Evolutionary conservation across 2,113 vertebrate genomes (phyloP), one percentile per base, ranked within the genome.

Genomic region (Brachyhypopomus gauderio): DNA sequence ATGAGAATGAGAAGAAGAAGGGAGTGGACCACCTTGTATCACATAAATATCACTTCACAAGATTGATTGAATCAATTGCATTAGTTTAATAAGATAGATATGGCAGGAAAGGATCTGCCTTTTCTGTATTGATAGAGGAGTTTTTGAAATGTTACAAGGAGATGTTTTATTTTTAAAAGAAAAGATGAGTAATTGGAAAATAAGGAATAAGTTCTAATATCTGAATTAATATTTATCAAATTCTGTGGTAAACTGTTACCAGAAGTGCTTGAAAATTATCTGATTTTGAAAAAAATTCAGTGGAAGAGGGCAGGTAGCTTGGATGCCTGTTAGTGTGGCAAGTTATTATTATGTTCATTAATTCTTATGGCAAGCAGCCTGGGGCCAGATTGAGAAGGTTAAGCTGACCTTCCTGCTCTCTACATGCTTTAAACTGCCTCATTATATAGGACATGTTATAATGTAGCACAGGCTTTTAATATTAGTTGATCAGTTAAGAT

Each of bases 311-410:
- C 80, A 72, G 56, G 20, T 62, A 77, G 64, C 36, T 64, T 52
- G 64, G 80, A 82, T 56, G 60, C 64, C 60, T 76, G 66, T 82
- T 71, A 52, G 64, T 48, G 80, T 77, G 74, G 17, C 66, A 71
- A 56, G 55, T 66, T 67, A 82, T 82, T 77, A 82, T 82, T 56
- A 73, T 82, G 73, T 58, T 82, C 80, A 82, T 82, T 82, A 82
- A 82, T 82, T 82, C 74, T 77, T 67, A 72, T 71, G 74, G 80
- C 45, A 82, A 82, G 71, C 76, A 82, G 74, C 66, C 73, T 72
- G 11, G 25, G 58, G 60, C 79, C 75, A 81, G 64, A 81, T 34
- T 82, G 80, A 36, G 58, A 77, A 82, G 80, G 80, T 82, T 76
- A 82, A 52, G 52, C 23, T 55, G 74, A 77, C 74, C 80, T 77